These are phyloP conservation scores for Zhengitettix transpicula DNA, from an alignment of 2,888 invertebrate genomes.

Conservation along the genomic window DNA sequence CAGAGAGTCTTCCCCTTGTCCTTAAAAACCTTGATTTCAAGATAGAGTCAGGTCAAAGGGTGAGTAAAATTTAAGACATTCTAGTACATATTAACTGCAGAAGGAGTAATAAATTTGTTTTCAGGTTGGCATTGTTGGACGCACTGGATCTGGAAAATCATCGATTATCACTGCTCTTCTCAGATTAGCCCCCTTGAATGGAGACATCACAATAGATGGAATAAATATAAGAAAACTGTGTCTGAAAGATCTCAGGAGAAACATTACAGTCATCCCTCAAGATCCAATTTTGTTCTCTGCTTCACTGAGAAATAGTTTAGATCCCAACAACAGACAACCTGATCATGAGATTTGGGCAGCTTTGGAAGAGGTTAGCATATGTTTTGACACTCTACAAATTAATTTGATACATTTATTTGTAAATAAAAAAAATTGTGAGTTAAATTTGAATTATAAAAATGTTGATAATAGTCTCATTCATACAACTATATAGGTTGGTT, in stretches of 20 bases:
- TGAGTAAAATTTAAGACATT: no score
- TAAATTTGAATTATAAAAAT: no score
- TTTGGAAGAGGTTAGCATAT: slow-evolving; percentile 23
- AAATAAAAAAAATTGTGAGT: no score
- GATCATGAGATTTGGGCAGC: slow-evolving; percentile 28
- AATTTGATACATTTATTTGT: no score
- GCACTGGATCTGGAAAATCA: background rate
- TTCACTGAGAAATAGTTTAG: slow-evolving; percentile 44
- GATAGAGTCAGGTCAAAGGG: no score
- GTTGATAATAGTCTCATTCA: no score
- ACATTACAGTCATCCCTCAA: slow-evolving; percentile 29
- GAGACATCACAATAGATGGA: background rate
- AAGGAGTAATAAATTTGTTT: background rate
- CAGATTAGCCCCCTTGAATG: background rate
- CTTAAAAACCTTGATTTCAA: no score
- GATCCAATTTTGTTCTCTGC: slow-evolving; percentile 51
- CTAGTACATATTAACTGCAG: no score
- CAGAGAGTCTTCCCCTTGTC: no score
- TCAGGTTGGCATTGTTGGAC: background rate
- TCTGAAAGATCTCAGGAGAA: background rate
- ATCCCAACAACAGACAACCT: slow-evolving; percentile 40
- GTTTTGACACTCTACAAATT: no score
- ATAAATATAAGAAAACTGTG: background rate
- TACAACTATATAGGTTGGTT: no score
- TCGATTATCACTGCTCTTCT: background rate